Conservation (phyloP, 2,113 vertebrate species). For the Platichthys flesus region DNA sequence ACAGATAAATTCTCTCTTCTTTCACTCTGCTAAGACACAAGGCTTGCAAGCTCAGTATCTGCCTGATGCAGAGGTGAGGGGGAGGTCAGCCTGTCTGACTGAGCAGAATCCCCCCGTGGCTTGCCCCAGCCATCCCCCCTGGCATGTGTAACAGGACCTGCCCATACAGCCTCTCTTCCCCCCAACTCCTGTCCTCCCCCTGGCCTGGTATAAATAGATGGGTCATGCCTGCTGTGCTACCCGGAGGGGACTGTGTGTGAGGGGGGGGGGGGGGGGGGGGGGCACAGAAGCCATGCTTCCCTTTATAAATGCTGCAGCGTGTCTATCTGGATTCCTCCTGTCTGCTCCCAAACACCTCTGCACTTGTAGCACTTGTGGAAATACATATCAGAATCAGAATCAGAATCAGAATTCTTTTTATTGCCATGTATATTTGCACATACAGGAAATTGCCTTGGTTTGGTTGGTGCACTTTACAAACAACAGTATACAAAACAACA, state of each 20-base stretch:
- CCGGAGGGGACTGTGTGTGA: constrained; percentile 35
- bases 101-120: constrained; percentile 83
- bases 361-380: constrained; percentile 1
- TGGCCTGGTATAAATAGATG: constrained; percentile 81
- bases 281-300: constrained; percentile 53
- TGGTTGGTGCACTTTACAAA: no score
- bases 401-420: no score
- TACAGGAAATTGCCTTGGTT: no score
- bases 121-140: constrained; percentile 71
- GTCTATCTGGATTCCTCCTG: constrained; percentile 69
- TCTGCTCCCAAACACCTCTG: constrained; percentile 46
- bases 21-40: constrained; percentile 17
- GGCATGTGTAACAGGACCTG: constrained; percentile 83
- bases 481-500: no score
- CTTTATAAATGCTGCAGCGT: constrained; percentile 59
- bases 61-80: constrained; percentile 84
- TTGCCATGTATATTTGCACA: no score
- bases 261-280: constrained; percentile 10
- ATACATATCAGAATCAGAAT: background rate
- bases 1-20: constrained; percentile 22
- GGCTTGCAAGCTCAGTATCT: constrained; percentile 81
- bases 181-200: constrained; percentile 45
- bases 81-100: constrained; percentile 92
- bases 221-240: constrained; percentile 67
- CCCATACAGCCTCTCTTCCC: constrained; percentile 56